Evolutionary conservation across 1,140 invertebrate species (phyloP), one percentile per base, ranked within the genome.

Genomic region (Melipona quadrifasciata): DNA sequence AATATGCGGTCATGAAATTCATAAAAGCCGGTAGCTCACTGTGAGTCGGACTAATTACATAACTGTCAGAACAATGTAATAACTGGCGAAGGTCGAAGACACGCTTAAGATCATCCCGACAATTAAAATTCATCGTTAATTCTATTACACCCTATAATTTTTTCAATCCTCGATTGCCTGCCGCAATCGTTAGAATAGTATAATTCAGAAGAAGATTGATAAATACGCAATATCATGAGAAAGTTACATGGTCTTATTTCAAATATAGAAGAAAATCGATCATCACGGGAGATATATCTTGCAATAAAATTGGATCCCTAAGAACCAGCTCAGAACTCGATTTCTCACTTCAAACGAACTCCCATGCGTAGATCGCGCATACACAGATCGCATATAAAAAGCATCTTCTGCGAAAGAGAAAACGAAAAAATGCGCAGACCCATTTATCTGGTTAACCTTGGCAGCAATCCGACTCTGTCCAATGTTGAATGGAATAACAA

Each of bases 41-140:
- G 65, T 67, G 34, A 55, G 64, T 79, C 75, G 65, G 19, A 17
- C 24, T 82, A 82, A 82, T 82, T 76, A 68, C 61, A 53, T 82
- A 82, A 82, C 76, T 82, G 72, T 31, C 39, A 82, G 73, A 82
- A 82, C 80, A 75, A 51, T 76, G 73, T 82, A 68, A 68, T 76
- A 82, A 82, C 72, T 68, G 64, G 64, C 68, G 27, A 64, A 65
- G 77, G 82, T 84, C 57, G 82, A 73, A 80, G 70, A 80, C 77
- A 84, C 47, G 77, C 53, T 76, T 24, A n/a, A 81, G 57, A 55
- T 47, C 27, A 14, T 14, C 1, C 70, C 0, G 21, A 31, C 80
- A 82, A 82, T 75, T 82, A 76, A 82, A 76, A 47, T 68, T 67
- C 31, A 47, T 67, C 73, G 64, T 67, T 76, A 67, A 58, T 68